Conservation (phyloP, 2,797 vertebrate genomes). For the Lacerta agilis region DNA sequence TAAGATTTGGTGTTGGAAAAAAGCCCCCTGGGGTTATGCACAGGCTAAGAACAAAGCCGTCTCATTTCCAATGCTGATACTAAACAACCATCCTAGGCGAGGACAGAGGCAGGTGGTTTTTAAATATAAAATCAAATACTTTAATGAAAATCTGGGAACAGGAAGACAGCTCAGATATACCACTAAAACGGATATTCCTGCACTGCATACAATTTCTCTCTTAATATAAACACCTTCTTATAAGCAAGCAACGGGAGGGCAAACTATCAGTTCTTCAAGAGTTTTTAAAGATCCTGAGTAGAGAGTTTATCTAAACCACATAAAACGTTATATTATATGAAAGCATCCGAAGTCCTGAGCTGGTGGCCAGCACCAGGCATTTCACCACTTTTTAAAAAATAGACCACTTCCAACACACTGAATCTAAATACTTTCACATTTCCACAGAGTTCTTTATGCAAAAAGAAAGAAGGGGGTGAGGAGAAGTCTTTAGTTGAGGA, state of each 20-base stretch:
- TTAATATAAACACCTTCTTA: conserved; percentile 56
- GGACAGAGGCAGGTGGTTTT: conserved; percentile 1
- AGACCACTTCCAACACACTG: conserved; percentile 78
- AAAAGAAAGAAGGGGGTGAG: conserved; percentile 5
- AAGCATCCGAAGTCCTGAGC: conserved; percentile 72
- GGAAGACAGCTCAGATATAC: conserved; percentile 68
- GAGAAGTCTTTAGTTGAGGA: not conserved
- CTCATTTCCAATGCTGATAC: not conserved
- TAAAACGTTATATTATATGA: conserved; percentile 75
- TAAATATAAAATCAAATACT: conserved; percentile 73
- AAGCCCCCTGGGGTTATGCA: not conserved
- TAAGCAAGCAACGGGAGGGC: conserved; percentile 71
- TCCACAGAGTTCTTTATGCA: conserved; percentile 76
- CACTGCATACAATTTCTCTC: conserved; percentile 51
- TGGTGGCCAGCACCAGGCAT: conserved; percentile 83
- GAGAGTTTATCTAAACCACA: conserved; percentile 77
- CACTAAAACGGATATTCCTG: conserved; percentile 67
- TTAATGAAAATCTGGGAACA: conserved; percentile 71
- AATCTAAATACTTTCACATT: conserved; percentile 80
- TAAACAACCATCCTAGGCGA: not conserved
- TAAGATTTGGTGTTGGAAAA: not conserved
- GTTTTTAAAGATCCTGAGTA: conserved; percentile 79
- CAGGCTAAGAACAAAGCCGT: too few relatives aligned
- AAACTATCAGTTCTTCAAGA: conserved; percentile 65
- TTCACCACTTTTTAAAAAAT: conserved; percentile 80